Base-by-base conservation (phyloP, 2,797 vertebrate species). In the Molossus molossus region DNA sequence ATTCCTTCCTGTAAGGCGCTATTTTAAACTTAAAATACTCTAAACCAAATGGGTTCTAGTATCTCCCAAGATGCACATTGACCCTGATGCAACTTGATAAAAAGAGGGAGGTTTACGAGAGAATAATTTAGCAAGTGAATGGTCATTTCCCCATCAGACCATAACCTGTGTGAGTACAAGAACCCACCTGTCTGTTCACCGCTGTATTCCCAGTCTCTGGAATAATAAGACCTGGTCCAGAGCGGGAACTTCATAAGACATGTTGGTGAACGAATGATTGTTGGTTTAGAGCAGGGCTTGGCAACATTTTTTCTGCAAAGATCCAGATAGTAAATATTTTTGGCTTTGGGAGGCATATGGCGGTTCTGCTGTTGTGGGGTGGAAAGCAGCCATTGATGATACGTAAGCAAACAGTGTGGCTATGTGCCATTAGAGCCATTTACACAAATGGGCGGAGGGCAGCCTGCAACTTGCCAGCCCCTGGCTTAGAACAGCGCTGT, bases 1-100 rank as follows among this genome's bases (percentile, higher is more conserved):
- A 89, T 97, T 95, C 80, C 96, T 98, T 98, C 97, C 97, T 96
- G 94, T 90, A 93, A 94, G 82, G 89, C 87, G 77, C 89, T 70
- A 64, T 73, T 96, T 94, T 60, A 73, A 82, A 62, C 80, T 64
- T 92, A 60, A 70, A 79, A 53, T 73, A 62, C 95, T 87, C 69
- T 62, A 67, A 82, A 29, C 85, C 5, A 27, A 89, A 73, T 40
- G 83, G 53, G 50, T 84, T 89, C 76, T 64, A 17, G 67, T 77
- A 10, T 91, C 69, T 40, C 69, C 62, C 93, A 40, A 58, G 94
- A 17, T 48, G 27, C 13, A 5, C 23, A 15, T 80, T 3, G 25
- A 48, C 18, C 23, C 21, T 40, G 64, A 48, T 14, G 20, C n/a
- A 50, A 23, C 60, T 57, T 62, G 2, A n/a, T 45, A 37, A 12